Evolutionary conservation across 2,888 invertebrate species (phyloP), one percentile per base, ranked within the genome.

Genomic region (Drosophila quasianomalipes): DNA sequence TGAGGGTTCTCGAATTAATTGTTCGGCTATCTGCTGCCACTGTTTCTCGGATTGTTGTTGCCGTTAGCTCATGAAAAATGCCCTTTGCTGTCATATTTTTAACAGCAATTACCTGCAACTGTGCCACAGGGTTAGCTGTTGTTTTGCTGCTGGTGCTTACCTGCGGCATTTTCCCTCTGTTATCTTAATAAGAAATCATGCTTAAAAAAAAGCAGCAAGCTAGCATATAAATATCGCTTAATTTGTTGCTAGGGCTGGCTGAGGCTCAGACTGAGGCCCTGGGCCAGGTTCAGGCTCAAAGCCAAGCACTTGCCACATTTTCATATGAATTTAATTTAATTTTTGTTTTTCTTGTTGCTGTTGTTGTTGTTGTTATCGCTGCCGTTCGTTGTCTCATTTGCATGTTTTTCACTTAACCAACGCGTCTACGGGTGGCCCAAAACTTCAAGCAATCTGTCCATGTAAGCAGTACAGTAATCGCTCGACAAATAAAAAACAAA

Each of bases 141-240:
- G 22, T 22, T 31, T 31, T 49, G 68, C 22, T 68, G 33, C 49
- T 57, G 47, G 14, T 57, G 58, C 65, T 74, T 83, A 80, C 83
- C 81, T 80, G 79, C 68, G 69, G 69, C 66, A 16, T 28, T 44
- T 61, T 70, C 12, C 26, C 37, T 19, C 47, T 10, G 53, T 53
- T 85, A 88, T 91, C 91, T 84, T 82, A 78, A 85, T 82, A 79
- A 75, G 81, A 90, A 85, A 90, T 89, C 91, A 85, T 59, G 51
- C 67, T 72, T 81, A 63, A 80, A 79, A 81, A 81, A 47, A 47
- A 16, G 47, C 22, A 26, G 26, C 26, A 16, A 47, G 47, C 26
- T 47, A 7, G 83, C 87, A 79, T 84, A 91, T 89, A 90, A 91
- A 90, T 83, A 89, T 83, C 85, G 77, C 78, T 88, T 85, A 91